Evolutionary conservation across 2,888 invertebrate genomes (phyloP), one percentile per base, ranked within the genome.

Genomic region (Steinernema carpocapsae): DNA sequence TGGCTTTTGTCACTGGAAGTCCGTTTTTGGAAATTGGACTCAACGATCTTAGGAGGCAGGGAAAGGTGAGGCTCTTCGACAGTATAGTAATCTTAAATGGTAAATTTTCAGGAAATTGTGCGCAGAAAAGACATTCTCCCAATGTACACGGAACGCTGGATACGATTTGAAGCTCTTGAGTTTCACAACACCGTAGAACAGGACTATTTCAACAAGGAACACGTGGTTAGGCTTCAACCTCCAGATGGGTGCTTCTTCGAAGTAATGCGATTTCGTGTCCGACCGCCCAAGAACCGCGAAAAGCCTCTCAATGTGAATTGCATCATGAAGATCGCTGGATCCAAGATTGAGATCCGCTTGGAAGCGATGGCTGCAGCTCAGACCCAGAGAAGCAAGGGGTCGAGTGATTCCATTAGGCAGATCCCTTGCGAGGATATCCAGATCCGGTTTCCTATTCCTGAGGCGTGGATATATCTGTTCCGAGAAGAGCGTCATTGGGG

Each of bases 391-490:
- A 81, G 80, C 14, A 77, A 96, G 46, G 97, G 96, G 89, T 94
- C 95, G 73, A 95, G 95, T 75, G 92, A 96, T 84, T 94, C 95
- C 89, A 91, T 95, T 79, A 95, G 96, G 0, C 96, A 97, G 79
- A 89, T 89, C 73, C 96, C 96, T 42, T 97, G 96, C 89, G 95
- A 97, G 90, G 97, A 99, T 89, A 97, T 99, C 42, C 92, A 93
- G 89, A 93, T 99, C 74, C 91, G 89, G 14, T 89, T 99, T 89
- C 97, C 97, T 17, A 94, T 99, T 85, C 99, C 99, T 24, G 97
- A 99, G 89, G 94, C 94, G 88, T 99, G 99, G 99, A 97, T 99
- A 87, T 99, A 99, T 89, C 91, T 97, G 87, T 99, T 99, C 90
- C 92, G 99, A 77, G 95, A 96, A 59, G 99, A 99, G 82, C 74